Conservation (phyloP, 92 coral and sea anemone species). For the Umimayanthus chanpuru region DNA sequence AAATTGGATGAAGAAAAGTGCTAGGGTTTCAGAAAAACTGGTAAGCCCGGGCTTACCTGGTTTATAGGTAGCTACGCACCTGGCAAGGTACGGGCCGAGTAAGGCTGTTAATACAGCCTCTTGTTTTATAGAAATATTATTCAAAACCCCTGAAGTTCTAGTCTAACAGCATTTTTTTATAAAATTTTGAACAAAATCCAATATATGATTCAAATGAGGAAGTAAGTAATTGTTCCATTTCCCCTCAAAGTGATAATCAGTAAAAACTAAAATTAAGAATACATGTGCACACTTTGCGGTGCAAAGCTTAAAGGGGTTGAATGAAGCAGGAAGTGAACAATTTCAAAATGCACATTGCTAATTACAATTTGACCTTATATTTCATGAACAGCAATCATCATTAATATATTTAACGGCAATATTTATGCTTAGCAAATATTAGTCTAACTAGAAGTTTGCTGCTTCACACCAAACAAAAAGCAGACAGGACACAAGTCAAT, state of each 20-base stretch:
- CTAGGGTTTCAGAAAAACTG: too few relatives aligned
- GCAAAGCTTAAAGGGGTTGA: background rate
- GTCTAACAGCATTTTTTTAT: too few relatives aligned
- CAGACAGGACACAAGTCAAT: background rate
- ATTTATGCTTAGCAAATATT: background rate
- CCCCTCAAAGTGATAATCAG: background rate
- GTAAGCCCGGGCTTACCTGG: too few relatives aligned
- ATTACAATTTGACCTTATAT: constrained; percentile 5
- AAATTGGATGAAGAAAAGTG: too few relatives aligned
- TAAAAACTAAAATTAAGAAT: background rate
- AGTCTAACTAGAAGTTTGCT: background rate
- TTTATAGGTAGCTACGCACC: too few relatives aligned
- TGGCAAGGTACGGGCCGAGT: too few relatives aligned
- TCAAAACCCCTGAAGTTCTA: too few relatives aligned
- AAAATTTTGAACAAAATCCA: too few relatives aligned
- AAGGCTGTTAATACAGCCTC: too few relatives aligned
- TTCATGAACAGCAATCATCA: constrained; percentile 9
- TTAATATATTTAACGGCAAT: background rate
- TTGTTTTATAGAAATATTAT: too few relatives aligned
- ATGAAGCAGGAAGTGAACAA: background rate
- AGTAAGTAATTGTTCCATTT: too few relatives aligned
- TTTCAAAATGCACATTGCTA: background rate
- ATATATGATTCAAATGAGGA: too few relatives aligned
- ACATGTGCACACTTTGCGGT: background rate
- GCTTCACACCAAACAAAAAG: background rate